Base-by-base conservation (phyloP, 2,113 vertebrate species). In the Tupaia chinensis region DNA sequence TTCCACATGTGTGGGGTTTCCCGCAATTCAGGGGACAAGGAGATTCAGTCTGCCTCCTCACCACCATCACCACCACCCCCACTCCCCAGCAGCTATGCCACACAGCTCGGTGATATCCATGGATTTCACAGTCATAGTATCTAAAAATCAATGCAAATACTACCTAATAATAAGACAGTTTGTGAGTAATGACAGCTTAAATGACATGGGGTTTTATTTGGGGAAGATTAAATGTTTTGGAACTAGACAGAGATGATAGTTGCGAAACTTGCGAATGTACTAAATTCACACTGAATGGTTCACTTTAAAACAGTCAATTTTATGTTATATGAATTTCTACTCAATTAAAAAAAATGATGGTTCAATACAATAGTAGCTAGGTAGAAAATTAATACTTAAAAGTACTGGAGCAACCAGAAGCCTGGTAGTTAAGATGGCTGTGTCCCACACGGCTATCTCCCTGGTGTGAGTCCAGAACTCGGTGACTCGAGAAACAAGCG, bases 351-450 rank as follows among this genome's bases (percentile, higher is more conserved):
- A 69, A 61, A 7, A 79, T 74, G 72, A 25, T 53, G 56, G 65
- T 60, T 76, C 53, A 3, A 77, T 61, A 27, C 20, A 77, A 73
- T 20, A 16, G 78, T 20, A 16, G 32, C 56, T 91, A 20, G 78
- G 73, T 34, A 91, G 91, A 94, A 96, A 94, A 89, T 91, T 87
- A 92, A 85, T 22, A 69, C 29, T 3, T 34, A 81, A 44, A 44
- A 44, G 44, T 44, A 44, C 44, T 44, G 44, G 44, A 44, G 44
- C 44, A 44, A 44, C 44, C 44, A 44, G 44, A 44, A 44, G 44
- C 44, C 44, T 44, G 44, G 44, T 44, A 5, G 44, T 44, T 44
- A 44, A 44, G 44, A 44, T 44, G 44, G 44, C 44, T 44, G 44
- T 44, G 44, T 44, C 44, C 44, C 44, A 44, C 44, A 44, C 5